These are phyloP conservation scores for Eupithecia subfuscata DNA, from an alignment of 2,888 invertebrate species.

Conservation along the genomic window DNA sequence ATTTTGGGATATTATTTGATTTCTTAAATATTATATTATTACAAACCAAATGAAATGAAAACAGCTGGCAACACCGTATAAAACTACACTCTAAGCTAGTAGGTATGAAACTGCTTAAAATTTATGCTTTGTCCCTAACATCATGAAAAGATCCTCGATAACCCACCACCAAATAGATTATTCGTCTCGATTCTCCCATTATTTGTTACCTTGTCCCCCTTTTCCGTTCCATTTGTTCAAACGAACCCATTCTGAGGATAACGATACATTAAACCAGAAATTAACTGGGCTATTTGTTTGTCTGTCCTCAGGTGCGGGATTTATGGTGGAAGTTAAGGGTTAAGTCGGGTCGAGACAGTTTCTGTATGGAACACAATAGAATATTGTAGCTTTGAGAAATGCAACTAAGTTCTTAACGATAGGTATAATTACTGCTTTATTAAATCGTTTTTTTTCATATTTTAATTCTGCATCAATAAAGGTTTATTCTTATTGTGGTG, in stretches of 20 bases:
- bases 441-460: too few relatives aligned
- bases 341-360: not conserved
- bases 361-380: not conserved
- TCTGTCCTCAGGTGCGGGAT: slow-evolving; percentile 40
- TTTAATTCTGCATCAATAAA: too few relatives aligned
- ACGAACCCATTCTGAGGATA: slow-evolving; percentile 66
- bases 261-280: slow-evolving; percentile 78
- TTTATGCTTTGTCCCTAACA: not conserved
- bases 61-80: not conserved
- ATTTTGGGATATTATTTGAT: too few relatives aligned
- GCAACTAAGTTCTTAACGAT: not conserved
- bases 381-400: not conserved
- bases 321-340: slow-evolving; percentile 33
- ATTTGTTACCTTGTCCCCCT: slow-evolving; percentile 75
- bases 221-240: slow-evolving; percentile 77
- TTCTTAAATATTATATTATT: not conserved
- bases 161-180: slow-evolving; percentile 38
- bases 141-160: slow-evolving; percentile 22
- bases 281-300: slow-evolving; percentile 75
- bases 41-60: not conserved
- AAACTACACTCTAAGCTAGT: not conserved
- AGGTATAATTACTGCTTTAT: too few relatives aligned
- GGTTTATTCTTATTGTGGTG: too few relatives aligned
- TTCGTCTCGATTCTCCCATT: slow-evolving; percentile 65
- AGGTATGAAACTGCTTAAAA: not conserved